These are phyloP conservation scores for Phalloptychus januarius DNA, from an alignment of 2,797 vertebrate species.

Conservation along the genomic window DNA sequence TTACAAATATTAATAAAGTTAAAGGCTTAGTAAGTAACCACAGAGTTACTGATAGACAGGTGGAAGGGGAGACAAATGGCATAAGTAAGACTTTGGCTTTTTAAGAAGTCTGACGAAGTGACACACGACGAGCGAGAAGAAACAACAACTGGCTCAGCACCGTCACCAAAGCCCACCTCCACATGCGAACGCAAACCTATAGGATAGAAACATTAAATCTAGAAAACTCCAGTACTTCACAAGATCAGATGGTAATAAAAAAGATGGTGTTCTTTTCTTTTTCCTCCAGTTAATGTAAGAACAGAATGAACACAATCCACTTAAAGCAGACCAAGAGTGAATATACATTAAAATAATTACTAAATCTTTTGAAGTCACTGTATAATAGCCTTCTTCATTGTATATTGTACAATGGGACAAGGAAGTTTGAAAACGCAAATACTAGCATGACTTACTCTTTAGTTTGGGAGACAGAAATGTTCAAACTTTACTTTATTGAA, in stretches of 20 bases:
- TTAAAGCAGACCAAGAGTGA: slow-evolving; percentile 2
- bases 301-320: slow-evolving; percentile 11
- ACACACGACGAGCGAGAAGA: slow-evolving; percentile 23
- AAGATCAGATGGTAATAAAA: slow-evolving; percentile 17
- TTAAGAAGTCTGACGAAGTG: slow-evolving; percentile 29
- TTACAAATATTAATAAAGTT: slow-evolving; percentile 64
- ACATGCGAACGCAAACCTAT: slow-evolving; percentile 2
- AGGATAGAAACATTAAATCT: background rate
- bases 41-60: slow-evolving; percentile 55
- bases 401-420: background rate
- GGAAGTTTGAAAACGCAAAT: background rate
- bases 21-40: slow-evolving; percentile 68
- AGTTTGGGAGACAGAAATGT: background rate
- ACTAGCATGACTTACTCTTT: background rate
- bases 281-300: slow-evolving; percentile 28
- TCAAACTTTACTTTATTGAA: background rate
- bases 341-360: background rate
- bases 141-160: slow-evolving; percentile 54
- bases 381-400: background rate
- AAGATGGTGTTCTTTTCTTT: slow-evolving; percentile 8
- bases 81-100: slow-evolving; percentile 51
- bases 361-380: background rate
- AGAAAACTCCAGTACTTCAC: background rate
- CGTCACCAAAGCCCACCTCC: slow-evolving; percentile 31
- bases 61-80: slow-evolving; percentile 17